Evolutionary conservation across 2,113 vertebrate genomes (phyloP).

Genomic region (Coracopsis vasa): DNA sequence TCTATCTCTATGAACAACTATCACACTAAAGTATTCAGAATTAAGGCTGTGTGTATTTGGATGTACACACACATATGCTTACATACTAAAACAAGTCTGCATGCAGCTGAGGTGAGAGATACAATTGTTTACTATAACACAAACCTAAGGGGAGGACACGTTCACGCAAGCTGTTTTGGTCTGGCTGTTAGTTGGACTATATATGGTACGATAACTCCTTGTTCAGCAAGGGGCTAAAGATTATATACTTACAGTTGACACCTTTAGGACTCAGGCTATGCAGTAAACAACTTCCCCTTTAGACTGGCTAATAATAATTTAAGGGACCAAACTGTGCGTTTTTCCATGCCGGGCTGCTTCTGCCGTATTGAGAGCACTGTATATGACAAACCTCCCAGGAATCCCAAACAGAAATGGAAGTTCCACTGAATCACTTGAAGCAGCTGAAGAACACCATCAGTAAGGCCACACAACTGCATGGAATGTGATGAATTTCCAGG

Average conservation of each 20-base stretch:
- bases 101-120: not conserved
- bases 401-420: slow-evolving; percentile 34
- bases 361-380: not conserved
- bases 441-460: not conserved
- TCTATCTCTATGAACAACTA: not conserved
- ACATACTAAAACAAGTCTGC: not conserved
- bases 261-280: not conserved
- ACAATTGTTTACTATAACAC: not conserved
- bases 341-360: not conserved
- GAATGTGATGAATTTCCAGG: slow-evolving; percentile 47
- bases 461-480: not conserved
- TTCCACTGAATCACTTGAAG: slow-evolving; percentile 15
- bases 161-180: not conserved
- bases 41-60: not conserved
- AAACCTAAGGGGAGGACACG: not conserved
- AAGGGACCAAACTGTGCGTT: not conserved
- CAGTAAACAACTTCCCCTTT: not conserved
- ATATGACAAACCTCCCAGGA: slow-evolving; percentile 53
- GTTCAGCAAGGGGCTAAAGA: not conserved
- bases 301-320: not conserved
- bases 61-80: not conserved
- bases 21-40: not conserved
- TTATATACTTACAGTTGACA: not conserved
- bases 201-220: not conserved
- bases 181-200: not conserved